A percentile compares a stretch with the other conserved stretches of the same genome.
These are phyloP conservation scores for Trachythela sp. DNA, from an alignment of 64 coral and sea anemone genomes.

Conservation along the genomic window DNA sequence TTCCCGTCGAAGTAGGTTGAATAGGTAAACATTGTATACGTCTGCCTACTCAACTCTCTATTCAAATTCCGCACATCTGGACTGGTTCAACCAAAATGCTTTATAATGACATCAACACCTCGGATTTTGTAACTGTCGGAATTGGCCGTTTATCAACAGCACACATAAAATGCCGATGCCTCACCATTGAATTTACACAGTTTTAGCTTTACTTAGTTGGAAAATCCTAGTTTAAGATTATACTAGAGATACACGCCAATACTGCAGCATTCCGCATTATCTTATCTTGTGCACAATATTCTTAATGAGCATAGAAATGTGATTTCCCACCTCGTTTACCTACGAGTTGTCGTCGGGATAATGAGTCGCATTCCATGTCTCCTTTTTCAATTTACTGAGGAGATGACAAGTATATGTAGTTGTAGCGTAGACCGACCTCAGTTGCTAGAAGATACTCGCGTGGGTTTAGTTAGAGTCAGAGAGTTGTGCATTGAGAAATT, in stretches of 20 bases:
- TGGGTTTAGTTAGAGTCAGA: too few species aligned
- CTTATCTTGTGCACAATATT: background rate
- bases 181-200: background rate
- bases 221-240: background rate
- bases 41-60: background rate
- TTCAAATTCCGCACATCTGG: background rate
- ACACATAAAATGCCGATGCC: background rate
- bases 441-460: background rate
- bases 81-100: background rate
- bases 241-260: background rate
- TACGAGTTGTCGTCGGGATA: background rate
- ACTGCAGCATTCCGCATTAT: background rate
- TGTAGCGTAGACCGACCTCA: background rate
- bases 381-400: background rate
- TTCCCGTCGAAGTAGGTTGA: background rate
- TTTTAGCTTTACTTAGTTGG: background rate
- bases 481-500: background rate
- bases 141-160: conserved; percentile 16
- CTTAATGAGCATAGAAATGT: background rate
- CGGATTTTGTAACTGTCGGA: conserved; percentile 8
- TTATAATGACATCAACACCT: conserved; percentile 25
- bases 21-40: background rate
- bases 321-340: background rate
- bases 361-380: background rate
- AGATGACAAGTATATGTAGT: background rate